A percentile compares a stretch with the other conserved stretches of the same genome.
Evolutionary conservation across 2,113 vertebrate species (phyloP).

Genomic region (Meleagris gallopavo): DNA sequence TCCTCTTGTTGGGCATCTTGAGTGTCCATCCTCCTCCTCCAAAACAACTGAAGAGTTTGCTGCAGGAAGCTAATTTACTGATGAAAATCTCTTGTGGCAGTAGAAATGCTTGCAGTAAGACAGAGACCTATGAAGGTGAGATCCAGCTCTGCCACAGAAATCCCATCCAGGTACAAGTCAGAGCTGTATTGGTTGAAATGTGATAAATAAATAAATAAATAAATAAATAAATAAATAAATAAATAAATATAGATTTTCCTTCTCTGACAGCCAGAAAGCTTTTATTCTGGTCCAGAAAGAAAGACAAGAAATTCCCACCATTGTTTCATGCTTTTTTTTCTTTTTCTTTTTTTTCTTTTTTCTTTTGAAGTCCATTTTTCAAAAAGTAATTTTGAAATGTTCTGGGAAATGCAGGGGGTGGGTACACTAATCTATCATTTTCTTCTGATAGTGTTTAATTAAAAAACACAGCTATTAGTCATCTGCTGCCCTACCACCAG

Average conservation of each 20-base stretch:
- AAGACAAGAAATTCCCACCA: constrained; percentile 61
- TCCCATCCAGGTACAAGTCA: neutral
- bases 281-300: constrained; percentile 21
- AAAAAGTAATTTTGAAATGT: constrained; percentile 74
- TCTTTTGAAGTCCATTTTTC: constrained; percentile 61
- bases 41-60: neutral
- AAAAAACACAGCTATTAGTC: constrained; percentile 66
- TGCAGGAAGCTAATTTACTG: neutral
- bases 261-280: constrained; percentile 2
- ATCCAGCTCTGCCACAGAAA: neutral
- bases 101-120: neutral
- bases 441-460: constrained; percentile 71
- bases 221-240: neutral
- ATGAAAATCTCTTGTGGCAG: neutral
- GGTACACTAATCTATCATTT: constrained; percentile 59
- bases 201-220: neutral
- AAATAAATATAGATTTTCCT: neutral
- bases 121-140: neutral
- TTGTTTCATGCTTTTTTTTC: constrained; percentile 22
- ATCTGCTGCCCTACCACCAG: constrained; percentile 48
- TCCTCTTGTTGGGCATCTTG: neutral
- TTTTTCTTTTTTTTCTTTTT: neutral
- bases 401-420: constrained; percentile 59
- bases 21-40: neutral
- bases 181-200: neutral